A percentile compares a stretch with the other conserved stretches of the same genome.
These are phyloP conservation scores for Drosophila hamatofila DNA, from an alignment of 2,888 invertebrate species.

Conservation along the genomic window DNA sequence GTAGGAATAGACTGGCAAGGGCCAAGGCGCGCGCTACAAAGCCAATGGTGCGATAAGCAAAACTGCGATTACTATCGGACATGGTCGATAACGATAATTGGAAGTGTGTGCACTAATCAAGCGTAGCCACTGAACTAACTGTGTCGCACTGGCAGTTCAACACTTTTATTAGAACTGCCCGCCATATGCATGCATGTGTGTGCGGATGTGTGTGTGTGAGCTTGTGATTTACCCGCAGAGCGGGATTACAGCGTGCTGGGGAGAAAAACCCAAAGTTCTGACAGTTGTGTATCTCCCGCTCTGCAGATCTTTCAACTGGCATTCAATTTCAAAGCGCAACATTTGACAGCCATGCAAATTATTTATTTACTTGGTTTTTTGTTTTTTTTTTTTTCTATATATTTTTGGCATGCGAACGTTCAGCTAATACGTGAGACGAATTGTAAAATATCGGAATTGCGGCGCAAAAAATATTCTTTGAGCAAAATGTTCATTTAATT, in stretches of 20 bases:
- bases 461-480: constrained; percentile 24
- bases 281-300: constrained; percentile 19
- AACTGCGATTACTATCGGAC: constrained; percentile 26
- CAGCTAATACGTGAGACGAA: constrained; percentile 30
- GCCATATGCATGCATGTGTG: background rate
- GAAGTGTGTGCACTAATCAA: constrained; percentile 28
- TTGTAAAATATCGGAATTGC: constrained; percentile 23
- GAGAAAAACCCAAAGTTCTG: constrained; percentile 42
- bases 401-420: constrained; percentile 30
- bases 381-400: background rate
- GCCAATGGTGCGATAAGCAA: constrained; percentile 18
- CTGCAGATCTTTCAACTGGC: constrained; percentile 18
- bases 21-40: constrained; percentile 33
- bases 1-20: constrained; percentile 42
- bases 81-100: constrained; percentile 23
- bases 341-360: constrained; percentile 32
- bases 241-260: constrained; percentile 15
- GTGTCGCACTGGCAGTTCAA: background rate
- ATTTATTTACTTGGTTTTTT: background rate
- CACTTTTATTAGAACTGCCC: constrained; percentile 43
- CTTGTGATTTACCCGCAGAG: constrained; percentile 43
- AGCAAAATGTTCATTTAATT: constrained; percentile 19
- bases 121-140: constrained; percentile 37
- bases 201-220: background rate
- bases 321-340: constrained; percentile 14